A percentile compares a stretch with the other conserved stretches of the same genome.
phyloP scores from a whole-genome alignment of 2,797 vertebrate genomes.

The Discoglossus pictus region DNA sequence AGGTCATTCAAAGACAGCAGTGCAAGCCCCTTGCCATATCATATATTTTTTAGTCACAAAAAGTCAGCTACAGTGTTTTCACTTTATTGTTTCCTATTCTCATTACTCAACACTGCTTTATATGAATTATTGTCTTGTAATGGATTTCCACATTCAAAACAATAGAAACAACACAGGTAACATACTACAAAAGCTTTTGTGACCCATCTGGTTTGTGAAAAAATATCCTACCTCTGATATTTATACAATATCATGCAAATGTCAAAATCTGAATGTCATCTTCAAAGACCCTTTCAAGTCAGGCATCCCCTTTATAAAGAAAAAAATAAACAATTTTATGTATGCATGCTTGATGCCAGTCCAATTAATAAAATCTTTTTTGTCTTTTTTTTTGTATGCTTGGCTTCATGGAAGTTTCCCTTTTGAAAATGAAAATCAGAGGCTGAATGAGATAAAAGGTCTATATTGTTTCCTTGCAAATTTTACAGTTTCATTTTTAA shows the following conservation, averaged over 20 bases:
- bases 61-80: too few species aligned
- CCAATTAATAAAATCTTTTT: conserved; percentile 98
- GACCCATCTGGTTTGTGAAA: conserved; percentile 78
- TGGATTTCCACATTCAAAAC: too few species aligned
- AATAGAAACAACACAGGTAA: too few species aligned
- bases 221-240: conserved; percentile 79
- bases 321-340: conserved; percentile 89
- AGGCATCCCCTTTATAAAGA: conserved; percentile 91
- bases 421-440: conserved; percentile 89
- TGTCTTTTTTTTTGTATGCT: conserved; percentile 72
- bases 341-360: conserved; percentile 94
- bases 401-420: conserved; percentile 84
- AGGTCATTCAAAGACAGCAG: too few species aligned
- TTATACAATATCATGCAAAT: conserved; percentile 99
- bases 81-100: too few species aligned
- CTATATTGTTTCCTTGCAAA: conserved; percentile 98
- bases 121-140: too few species aligned
- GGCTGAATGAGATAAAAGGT: conserved; percentile 97
- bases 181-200: too few species aligned
- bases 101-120: too few species aligned
- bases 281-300: conserved; percentile 98
- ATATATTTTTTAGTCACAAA: too few species aligned
- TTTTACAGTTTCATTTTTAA: conserved; percentile 99
- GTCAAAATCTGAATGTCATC: conserved; percentile 99
- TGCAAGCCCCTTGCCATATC: too few species aligned